These are phyloP conservation scores for Mechanitis mazaeus DNA, from an alignment of 2,888 invertebrate species.

Conservation along the genomic window DNA sequence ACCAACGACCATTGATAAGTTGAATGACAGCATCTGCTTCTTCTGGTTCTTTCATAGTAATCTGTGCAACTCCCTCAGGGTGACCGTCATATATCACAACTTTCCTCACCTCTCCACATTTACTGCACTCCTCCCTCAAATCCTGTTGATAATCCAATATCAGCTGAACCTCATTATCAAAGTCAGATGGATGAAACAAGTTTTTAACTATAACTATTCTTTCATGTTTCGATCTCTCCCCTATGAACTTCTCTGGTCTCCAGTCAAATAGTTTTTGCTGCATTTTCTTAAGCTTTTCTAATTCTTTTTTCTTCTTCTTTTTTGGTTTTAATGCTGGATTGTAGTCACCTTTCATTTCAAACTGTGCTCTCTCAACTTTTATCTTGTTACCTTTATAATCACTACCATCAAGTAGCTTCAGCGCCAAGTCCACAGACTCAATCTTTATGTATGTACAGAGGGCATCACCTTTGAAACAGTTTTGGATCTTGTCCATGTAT, in stretches of 20 bases:
- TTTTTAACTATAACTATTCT: conserved; percentile 95
- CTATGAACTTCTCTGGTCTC: conserved; percentile 94
- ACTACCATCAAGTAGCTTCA: conserved; percentile 93
- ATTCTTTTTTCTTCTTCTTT: conserved; percentile 90
- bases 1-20: conserved; percentile 92
- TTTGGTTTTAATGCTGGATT: conserved; percentile 95
- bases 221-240: conserved; percentile 92
- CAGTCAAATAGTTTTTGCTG: conserved; percentile 98
- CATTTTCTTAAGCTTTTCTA: conserved; percentile 92
- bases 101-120: conserved; percentile 94
- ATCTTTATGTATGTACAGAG: conserved; percentile 97
- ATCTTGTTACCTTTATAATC: conserved; percentile 87
- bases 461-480: conserved; percentile 95
- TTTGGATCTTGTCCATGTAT: conserved; percentile 87
- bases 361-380: conserved; percentile 93
- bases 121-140: conserved; percentile 90
- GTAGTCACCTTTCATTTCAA: conserved; percentile 95
- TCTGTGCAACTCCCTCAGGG: conserved; percentile 95
- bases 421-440: conserved; percentile 95
- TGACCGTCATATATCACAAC: conserved; percentile 94
- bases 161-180: conserved; percentile 91
- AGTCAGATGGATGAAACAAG: conserved; percentile 91
- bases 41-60: conserved; percentile 92
- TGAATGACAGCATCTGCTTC: conserved; percentile 93
- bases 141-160: conserved; percentile 95